Conservation (phyloP, 1,140 invertebrate species). For the Hylaeus anthracinus region DNA sequence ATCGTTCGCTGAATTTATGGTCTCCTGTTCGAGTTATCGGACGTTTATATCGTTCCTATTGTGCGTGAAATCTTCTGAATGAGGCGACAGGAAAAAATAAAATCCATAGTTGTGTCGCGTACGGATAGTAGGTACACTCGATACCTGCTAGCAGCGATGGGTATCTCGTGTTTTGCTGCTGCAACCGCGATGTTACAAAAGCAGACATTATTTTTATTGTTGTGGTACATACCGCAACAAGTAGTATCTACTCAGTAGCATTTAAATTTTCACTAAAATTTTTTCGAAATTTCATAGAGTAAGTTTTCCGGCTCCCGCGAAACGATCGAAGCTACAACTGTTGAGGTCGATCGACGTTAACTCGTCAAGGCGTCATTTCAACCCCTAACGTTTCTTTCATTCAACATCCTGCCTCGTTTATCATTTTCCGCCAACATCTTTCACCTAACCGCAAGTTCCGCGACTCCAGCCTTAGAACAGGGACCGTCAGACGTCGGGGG, state of each 20-base stretch:
- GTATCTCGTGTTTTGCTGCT: conserved; percentile 2
- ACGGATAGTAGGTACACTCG: neutral
- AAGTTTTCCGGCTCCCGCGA: no score
- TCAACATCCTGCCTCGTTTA: neutral
- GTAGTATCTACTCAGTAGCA: no score
- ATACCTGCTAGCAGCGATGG: neutral
- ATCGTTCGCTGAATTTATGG: conserved; percentile 1
- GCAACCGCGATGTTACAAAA: neutral
- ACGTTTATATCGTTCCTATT: conserved; percentile 35
- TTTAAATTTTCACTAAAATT: no score
- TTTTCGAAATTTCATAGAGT: no score
- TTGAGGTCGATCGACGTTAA: no score
- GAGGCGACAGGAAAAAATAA: neutral
- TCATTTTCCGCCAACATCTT: neutral
- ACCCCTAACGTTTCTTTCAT: no score
- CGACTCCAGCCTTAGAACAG: neutral
- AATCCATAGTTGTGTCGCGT: neutral
- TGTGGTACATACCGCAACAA: no score
- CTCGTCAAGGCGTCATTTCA: no score
- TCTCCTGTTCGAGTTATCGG: conserved; percentile 12
- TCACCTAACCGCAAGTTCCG: neutral
- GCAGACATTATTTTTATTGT: neutral
- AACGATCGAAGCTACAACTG: no score
- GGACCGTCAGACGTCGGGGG: neutral
- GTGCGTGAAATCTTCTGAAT: neutral